Evolutionary conservation across 92 coral and sea anemone species (phyloP).

Genomic region (Epizoanthus scotinus): DNA sequence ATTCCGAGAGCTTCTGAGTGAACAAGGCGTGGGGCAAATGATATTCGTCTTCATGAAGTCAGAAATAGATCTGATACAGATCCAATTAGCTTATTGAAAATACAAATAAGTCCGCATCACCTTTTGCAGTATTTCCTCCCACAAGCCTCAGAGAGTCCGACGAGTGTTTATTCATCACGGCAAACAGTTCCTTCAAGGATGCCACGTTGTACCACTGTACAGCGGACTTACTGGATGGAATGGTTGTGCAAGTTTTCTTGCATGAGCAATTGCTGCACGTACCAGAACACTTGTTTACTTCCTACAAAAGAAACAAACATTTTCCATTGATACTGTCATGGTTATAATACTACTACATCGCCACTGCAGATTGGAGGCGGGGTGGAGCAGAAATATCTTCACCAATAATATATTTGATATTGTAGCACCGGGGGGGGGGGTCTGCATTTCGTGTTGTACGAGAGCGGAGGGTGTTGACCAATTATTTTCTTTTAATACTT

Average conservation of each 20-base stretch:
- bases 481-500: too few relatives aligned
- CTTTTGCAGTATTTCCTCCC: slow-evolving; percentile 74
- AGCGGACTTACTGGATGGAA: slow-evolving; percentile 27
- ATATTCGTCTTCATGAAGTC: too few relatives aligned
- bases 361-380: neutral
- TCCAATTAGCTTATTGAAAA: too few relatives aligned
- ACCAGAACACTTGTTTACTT: slow-evolving; percentile 45
- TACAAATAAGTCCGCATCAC: slow-evolving; percentile 4
- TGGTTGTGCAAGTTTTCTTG: slow-evolving; percentile 36
- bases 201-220: slow-evolving; percentile 57
- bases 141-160: slow-evolving; percentile 56
- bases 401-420: too few relatives aligned
- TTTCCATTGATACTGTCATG: neutral
- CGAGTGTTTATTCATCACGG: slow-evolving; percentile 51
- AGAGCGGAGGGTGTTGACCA: too few relatives aligned
- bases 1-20: too few relatives aligned
- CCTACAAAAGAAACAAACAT: slow-evolving; percentile 26
- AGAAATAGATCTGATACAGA: too few relatives aligned
- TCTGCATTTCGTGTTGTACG: too few relatives aligned
- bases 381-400: neutral
- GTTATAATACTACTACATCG: too few relatives aligned
- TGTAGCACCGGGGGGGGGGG: too few relatives aligned
- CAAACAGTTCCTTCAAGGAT: slow-evolving; percentile 51
- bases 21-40: too few relatives aligned
- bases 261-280: slow-evolving; percentile 54